A percentile compares a stretch with the other conserved stretches of the same genome.
These are phyloP conservation scores for Malurus splendens DNA, from an alignment of 2,797 vertebrate genomes.

Conservation along the genomic window DNA sequence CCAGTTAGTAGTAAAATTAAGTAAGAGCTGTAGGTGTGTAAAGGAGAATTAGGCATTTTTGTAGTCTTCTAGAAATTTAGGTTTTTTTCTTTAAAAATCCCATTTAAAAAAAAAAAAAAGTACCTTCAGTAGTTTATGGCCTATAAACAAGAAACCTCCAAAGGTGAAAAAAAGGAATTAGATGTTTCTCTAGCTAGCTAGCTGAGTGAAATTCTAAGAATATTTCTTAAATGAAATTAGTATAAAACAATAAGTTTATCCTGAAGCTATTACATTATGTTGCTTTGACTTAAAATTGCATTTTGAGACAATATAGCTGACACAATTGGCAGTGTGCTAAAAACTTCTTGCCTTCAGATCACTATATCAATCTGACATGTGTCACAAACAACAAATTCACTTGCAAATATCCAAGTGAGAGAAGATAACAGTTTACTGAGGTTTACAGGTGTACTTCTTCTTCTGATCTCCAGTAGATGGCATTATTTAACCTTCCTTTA, in stretches of 20 bases:
- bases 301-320: background rate
- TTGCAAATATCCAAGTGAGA: background rate
- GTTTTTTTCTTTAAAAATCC: background rate
- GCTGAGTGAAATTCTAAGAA: background rate
- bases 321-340: background rate
- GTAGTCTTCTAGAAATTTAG: background rate
- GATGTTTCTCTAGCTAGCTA: background rate
- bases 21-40: background rate
- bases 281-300: background rate
- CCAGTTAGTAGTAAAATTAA: background rate
- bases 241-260: background rate
- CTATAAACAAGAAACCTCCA: background rate
- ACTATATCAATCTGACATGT: background rate
- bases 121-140: background rate
- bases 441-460: background rate
- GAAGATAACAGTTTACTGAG: background rate
- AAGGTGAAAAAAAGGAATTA: background rate
- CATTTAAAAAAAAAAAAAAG: background rate
- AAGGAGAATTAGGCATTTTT: background rate
- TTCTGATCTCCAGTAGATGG: slow-evolving; percentile 67
- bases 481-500: slow-evolving; percentile 49
- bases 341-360: background rate
- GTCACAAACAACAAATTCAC: background rate
- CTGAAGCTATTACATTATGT: background rate
- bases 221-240: background rate